Percentiles rank a stretch among this genome's conserved stretches.
Conservation (phyloP, 1,140 invertebrate genomes). For the Stegodyphus dumicola region DNA sequence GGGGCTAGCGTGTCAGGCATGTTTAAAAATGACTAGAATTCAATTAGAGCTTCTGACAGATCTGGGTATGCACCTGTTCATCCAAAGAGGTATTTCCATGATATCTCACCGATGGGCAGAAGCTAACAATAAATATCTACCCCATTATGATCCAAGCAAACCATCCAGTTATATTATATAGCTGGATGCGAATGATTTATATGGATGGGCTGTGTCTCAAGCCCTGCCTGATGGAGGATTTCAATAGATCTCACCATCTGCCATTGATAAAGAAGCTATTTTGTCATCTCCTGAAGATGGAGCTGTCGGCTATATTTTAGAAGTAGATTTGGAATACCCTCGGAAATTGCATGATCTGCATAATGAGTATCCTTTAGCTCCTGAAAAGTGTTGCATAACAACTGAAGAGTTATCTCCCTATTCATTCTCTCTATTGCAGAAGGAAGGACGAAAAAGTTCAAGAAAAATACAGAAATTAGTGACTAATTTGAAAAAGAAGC, state of each 20-base stretch:
- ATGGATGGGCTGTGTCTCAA: conserved; percentile 62
- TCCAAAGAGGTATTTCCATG: conserved; percentile 19
- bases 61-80: conserved; percentile 16
- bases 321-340: too few relatives aligned
- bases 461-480: too few relatives aligned
- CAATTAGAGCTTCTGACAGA: conserved; percentile 21
- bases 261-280: neutral
- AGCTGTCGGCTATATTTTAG: too few relatives aligned
- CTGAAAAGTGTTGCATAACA: neutral
- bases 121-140: conserved; percentile 8
- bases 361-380: too few relatives aligned
- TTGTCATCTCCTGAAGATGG: conserved; percentile 52
- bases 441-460: conserved; percentile 52
- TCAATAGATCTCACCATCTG: conserved; percentile 14
- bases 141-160: neutral
- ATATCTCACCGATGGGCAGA: neutral
- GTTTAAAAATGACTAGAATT: neutral
- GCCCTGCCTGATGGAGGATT: conserved; percentile 51
- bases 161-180: conserved; percentile 63
- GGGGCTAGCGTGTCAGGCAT: neutral
- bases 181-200: conserved; percentile 64
- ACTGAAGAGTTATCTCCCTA: conserved; percentile 22
- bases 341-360: too few relatives aligned
- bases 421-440: neutral
- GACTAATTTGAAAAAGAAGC: too few relatives aligned